Conservation (phyloP, 2,113 vertebrate genomes). For the Sebastes schlegelii region DNA sequence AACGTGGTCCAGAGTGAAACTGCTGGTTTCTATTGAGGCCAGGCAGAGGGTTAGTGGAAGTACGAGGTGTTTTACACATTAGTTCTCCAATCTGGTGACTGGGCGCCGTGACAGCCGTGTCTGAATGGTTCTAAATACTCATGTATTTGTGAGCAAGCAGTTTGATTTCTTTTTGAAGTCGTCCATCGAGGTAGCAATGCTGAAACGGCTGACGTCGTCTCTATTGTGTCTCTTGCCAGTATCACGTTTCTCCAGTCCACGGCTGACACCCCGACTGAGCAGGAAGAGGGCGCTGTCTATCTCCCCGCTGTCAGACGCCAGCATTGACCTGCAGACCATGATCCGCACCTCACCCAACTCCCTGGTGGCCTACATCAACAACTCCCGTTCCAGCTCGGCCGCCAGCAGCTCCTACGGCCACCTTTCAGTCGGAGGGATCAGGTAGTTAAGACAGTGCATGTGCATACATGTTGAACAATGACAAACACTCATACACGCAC, state of each 20-base stretch:
- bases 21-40: conserved; percentile 12
- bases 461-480: not conserved
- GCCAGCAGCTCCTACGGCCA: conserved; percentile 98
- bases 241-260: conserved; percentile 94
- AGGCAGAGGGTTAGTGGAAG: not conserved
- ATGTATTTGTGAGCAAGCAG: not conserved
- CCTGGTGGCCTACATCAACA: conserved; percentile 99
- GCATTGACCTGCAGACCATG: conserved; percentile 99
- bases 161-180: not conserved
- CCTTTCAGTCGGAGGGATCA: conserved; percentile 94
- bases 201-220: not conserved
- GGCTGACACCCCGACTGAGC: conserved; percentile 93
- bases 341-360: conserved; percentile 98
- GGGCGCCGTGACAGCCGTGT: not conserved
- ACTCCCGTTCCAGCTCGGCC: conserved; percentile 97
- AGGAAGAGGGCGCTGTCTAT: conserved; percentile 96
- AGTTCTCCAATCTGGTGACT: not conserved
- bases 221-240: conserved; percentile 81
- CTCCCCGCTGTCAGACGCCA: conserved; percentile 96
- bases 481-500: not conserved
- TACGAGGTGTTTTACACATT: not conserved
- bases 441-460: conserved; percentile 81
- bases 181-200: not conserved
- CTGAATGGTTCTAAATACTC: not conserved
- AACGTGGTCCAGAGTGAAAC: conserved; percentile 22